phyloP scores from a whole-genome alignment of 2,888 invertebrate genomes.

The Caenorhabditis sp. region DNA sequence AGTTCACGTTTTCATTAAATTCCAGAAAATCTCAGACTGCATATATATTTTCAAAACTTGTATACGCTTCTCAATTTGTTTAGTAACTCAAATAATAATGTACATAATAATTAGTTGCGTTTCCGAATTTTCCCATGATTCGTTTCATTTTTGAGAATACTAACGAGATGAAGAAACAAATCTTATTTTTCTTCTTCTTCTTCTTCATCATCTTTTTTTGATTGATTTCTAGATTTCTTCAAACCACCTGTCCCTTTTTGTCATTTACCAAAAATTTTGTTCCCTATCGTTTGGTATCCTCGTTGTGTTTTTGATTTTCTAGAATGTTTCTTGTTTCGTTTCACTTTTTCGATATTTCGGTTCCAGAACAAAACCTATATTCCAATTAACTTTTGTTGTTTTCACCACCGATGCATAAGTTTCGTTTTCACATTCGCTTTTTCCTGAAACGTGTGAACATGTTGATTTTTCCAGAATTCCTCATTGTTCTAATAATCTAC shows the following conservation, averaged over 20 bases:
- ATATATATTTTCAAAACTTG: too few relatives aligned
- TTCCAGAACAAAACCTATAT: neutral
- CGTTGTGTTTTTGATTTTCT: neutral
- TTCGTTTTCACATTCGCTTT: neutral
- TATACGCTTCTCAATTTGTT: too few relatives aligned
- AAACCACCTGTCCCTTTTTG: neutral
- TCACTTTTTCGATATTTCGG: neutral
- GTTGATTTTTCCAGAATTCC: too few relatives aligned
- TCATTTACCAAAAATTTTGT: neutral
- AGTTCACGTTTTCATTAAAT: too few relatives aligned
- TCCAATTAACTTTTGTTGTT: neutral
- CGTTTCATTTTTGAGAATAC: neutral
- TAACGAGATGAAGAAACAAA: neutral
- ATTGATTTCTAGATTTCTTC: neutral
- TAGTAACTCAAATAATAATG: neutral
- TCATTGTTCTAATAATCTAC: too few relatives aligned
- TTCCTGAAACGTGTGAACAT: neutral
- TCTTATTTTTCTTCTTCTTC: neutral
- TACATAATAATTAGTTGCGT: neutral
- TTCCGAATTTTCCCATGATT: constrained; percentile 1
- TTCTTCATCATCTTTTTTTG: neutral
- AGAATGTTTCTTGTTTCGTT: neutral
- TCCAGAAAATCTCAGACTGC: too few relatives aligned
- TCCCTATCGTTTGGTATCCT: neutral
- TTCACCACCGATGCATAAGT: neutral